A percentile compares a stretch with the other conserved stretches of the same genome.
phyloP scores from a whole-genome alignment of 1,140 invertebrate genomes.

The Hyles vespertilio region DNA sequence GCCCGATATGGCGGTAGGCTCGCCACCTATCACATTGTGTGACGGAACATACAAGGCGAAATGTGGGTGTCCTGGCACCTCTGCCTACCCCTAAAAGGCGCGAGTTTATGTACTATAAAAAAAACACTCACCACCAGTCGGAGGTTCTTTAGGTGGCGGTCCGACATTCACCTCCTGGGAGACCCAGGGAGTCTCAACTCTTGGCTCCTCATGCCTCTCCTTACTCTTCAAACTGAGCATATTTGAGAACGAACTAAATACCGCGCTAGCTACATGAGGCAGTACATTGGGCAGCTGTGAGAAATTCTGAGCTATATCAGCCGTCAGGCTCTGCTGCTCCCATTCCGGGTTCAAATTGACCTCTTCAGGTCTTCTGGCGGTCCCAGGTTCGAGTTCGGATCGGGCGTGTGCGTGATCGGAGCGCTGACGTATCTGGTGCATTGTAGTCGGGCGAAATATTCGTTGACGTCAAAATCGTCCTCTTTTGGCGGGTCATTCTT shows the following conservation, averaged over 20 bases:
- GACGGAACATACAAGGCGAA: too few species aligned
- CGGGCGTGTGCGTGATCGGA: slow-evolving; percentile 40
- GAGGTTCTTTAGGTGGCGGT: slow-evolving; percentile 46
- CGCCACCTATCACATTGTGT: too few species aligned
- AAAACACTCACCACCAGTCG: slow-evolving; percentile 40
- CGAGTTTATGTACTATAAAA: too few species aligned
- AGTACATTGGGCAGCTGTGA: slow-evolving; percentile 73
- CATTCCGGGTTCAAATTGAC: slow-evolving; percentile 54
- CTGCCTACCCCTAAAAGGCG: too few species aligned
- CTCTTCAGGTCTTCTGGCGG: slow-evolving; percentile 52
- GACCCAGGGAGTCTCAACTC: neutral
- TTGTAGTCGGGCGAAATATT: slow-evolving; percentile 68
- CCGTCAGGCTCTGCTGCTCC: slow-evolving; percentile 69
- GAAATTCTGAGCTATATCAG: slow-evolving; percentile 76
- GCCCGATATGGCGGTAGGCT: too few species aligned
- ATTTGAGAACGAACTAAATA: slow-evolving; percentile 77
- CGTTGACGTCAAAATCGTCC: slow-evolving; percentile 72
- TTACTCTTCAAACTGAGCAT: slow-evolving; percentile 61
- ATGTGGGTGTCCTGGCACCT: too few species aligned
- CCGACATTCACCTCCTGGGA: slow-evolving; percentile 26
- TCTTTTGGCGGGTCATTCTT: slow-evolving; percentile 29
- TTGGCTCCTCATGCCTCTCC: slow-evolving; percentile 43
- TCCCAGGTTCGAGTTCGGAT: slow-evolving; percentile 39
- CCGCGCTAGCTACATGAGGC: slow-evolving; percentile 77
- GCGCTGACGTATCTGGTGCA: slow-evolving; percentile 62